Evolutionary conservation across 2,113 vertebrate genomes (phyloP), one percentile per base, ranked within the genome.

Genomic region (Oreochromis tanganicae): DNA sequence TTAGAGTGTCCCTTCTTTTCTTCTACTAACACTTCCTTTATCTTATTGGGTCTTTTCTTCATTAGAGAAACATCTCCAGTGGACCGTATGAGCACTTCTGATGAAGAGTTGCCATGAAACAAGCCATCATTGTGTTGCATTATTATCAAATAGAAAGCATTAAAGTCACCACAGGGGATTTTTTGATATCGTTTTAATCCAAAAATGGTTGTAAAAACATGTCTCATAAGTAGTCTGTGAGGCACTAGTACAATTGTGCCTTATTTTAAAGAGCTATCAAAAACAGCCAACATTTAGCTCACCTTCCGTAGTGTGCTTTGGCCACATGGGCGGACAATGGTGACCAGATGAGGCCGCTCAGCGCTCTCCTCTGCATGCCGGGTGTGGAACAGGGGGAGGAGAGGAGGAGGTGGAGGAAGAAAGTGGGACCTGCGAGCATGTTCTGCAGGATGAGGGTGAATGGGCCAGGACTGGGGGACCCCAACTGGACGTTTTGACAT

Each of bases 261-360:
- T 32, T 66, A 48, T 19, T 36, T 55, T 43, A 85, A 82, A 34
- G 27, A 32, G 17, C 50, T 16, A 38, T 19, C 29, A n/a, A 1
- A 29, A 5, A 16, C 10, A 50, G 36, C 27, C 34, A 87, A 75
- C 12, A 48, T 9, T n/a, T 10, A 57, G 79, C 71, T 97, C 92
- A 99, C 97, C 95, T 98, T 98, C 24, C 97, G 94, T 11, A 97
- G 93, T 0, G 95, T 95, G 43, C 87, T 96, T 57, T 95, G 96
- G 3, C 94, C 95, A 0, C 97, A 96, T 0, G 97, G 97, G 24
- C 97, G 97, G 43, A 99, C 96, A 78, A 99, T 96, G 0, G 98
- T 99, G 86, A 99, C 97, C 48, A 99, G 96, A 90, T 96, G 96
- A 12, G 98, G 98, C 78, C 97, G 97, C 91, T 96, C 96, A 0